Conservation (phyloP, 2,113 vertebrate species). For the Neogale vison region DNA sequence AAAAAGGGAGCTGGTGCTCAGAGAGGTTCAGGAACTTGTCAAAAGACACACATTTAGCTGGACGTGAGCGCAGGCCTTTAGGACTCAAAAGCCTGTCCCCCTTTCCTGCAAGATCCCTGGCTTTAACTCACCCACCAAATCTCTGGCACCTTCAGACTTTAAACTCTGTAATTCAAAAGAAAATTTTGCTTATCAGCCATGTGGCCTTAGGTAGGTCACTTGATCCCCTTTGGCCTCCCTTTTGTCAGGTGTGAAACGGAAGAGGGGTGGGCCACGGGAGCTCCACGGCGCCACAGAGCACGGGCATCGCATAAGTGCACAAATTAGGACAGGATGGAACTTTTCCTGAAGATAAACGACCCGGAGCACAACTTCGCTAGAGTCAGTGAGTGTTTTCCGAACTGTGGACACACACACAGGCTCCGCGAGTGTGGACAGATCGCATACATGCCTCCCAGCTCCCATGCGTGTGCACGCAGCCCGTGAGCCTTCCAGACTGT, state of each 20-base stretch:
- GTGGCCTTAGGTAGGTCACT: not conserved
- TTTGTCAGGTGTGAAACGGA: not conserved
- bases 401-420: not conserved
- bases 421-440: fast-evolving
- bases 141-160: not conserved
- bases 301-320: fast-evolving
- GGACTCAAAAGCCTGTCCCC: not conserved
- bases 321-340: not conserved
- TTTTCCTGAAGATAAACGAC: not conserved
- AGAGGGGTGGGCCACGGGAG: fast-evolving
- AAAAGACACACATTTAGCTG: not conserved
- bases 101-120: not conserved
- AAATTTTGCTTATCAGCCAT: not conserved
- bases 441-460: fast-evolving
- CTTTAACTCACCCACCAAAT: not conserved
- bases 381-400: no score
- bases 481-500: not conserved
- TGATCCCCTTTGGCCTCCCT: not conserved
- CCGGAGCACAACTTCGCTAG: not conserved
- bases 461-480: no score
- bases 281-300: not conserved
- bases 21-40: not conserved
- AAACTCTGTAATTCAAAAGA: not conserved
- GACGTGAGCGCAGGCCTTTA: not conserved
- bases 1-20: not conserved